These are phyloP conservation scores for Archilochus colubris DNA, from an alignment of 2,113 vertebrate species.

Conservation along the genomic window DNA sequence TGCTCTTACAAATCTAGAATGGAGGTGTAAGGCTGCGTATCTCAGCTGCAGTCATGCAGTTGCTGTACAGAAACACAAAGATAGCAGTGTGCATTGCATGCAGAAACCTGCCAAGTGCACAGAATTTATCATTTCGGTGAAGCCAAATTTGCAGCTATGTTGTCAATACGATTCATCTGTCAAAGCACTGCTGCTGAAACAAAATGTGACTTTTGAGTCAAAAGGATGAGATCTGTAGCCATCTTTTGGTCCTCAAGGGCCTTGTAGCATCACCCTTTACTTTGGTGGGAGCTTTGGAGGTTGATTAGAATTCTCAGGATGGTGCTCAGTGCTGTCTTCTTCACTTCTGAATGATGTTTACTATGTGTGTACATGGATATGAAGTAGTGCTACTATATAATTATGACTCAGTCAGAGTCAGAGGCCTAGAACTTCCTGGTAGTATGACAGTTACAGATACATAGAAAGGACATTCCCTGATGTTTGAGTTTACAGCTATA, in stretches of 20 bases:
- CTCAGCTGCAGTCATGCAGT: background rate
- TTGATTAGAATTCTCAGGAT: background rate
- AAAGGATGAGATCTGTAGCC: background rate
- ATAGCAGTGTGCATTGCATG: background rate
- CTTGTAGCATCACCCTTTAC: background rate
- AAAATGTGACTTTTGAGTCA: background rate
- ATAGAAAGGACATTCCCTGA: background rate
- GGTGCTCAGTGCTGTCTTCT: background rate
- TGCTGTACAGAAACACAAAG: background rate
- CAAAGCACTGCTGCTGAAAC: background rate
- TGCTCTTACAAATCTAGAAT: background rate
- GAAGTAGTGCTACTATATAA: background rate
- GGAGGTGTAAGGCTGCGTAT: background rate
- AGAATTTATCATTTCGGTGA: background rate
- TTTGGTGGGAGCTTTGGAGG: background rate
- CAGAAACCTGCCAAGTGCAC: background rate
- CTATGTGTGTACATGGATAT: background rate
- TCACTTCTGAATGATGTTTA: background rate
- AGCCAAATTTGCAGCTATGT: background rate
- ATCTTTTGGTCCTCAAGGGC: background rate
- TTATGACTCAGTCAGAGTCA: background rate
- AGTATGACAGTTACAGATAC: background rate
- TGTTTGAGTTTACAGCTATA: background rate
- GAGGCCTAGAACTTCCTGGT: background rate
- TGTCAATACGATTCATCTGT: background rate